Percentiles rank a stretch among this genome's conserved stretches.
phyloP scores from a whole-genome alignment of 2,797 vertebrate species.

The Acipenser oxyrinchus region DNA sequence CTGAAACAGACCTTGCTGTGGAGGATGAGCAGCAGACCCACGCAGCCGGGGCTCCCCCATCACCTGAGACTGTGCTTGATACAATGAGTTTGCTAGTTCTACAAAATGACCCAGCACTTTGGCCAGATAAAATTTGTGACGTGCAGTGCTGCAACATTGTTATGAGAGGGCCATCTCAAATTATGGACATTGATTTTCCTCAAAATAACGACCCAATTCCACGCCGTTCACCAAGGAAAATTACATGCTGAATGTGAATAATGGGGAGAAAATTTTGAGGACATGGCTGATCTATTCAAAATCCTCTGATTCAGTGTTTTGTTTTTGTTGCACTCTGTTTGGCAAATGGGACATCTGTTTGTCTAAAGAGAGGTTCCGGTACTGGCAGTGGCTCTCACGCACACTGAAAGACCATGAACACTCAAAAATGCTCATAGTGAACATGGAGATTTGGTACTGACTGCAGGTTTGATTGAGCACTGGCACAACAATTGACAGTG shows the following conservation, averaged over 20 bases:
- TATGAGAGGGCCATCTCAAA: neutral
- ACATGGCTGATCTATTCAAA: conserved; percentile 15
- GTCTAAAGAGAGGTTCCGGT: conserved; percentile 6
- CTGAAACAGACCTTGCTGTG: too few relatives aligned
- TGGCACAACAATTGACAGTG: conserved; percentile 13
- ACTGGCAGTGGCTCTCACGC: conserved; percentile 13
- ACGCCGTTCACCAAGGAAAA: neutral
- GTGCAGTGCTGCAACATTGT: neutral
- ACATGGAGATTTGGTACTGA: conserved; percentile 13
- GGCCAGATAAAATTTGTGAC: neutral
- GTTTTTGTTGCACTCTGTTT: conserved; percentile 18
- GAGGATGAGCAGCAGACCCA: too few relatives aligned
- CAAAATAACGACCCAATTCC: neutral
- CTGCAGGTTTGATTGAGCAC: conserved; percentile 7
- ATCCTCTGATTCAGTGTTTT: conserved; percentile 8
- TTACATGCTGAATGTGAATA: conserved; percentile 10
- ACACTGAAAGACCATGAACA: conserved; percentile 10
- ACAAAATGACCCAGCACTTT: neutral
- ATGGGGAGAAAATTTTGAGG: conserved; percentile 10
- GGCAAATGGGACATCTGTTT: neutral
- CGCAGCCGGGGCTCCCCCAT: too few relatives aligned
- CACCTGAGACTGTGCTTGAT: too few relatives aligned
- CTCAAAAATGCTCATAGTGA: conserved; percentile 9
- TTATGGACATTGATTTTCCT: neutral
- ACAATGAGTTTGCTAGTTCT: neutral